Evolutionary conservation across 2,113 vertebrate species (phyloP).

Genomic region (Vimba vimba): DNA sequence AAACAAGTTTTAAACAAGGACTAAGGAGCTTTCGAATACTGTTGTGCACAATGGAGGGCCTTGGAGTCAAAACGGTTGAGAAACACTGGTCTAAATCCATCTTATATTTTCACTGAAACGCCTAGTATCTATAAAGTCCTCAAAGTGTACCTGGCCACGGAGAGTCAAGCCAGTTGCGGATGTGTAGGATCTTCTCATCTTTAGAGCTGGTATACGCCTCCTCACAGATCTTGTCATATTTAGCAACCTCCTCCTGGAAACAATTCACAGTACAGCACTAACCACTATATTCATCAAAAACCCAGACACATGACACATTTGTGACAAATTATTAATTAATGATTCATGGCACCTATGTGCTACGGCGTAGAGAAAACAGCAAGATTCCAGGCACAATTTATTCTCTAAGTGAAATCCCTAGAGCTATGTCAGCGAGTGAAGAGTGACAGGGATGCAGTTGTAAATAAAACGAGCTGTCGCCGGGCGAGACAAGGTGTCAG

Average conservation of each 20-base stretch:
- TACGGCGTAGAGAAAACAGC: conserved; percentile 46
- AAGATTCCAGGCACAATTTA: conserved; percentile 52
- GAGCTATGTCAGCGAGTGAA: conserved; percentile 53
- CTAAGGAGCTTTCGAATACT: background rate
- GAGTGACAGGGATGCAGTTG: conserved; percentile 57
- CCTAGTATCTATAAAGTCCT: background rate
- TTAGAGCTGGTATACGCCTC: conserved; percentile 89
- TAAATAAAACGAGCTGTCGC: conserved; percentile 62
- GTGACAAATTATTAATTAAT: conserved; percentile 56
- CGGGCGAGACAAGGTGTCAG: conserved; percentile 56
- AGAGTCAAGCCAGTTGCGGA: conserved; percentile 90
- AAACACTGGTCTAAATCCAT: background rate
- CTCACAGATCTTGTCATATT: conserved; percentile 92
- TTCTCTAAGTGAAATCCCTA: conserved; percentile 54
- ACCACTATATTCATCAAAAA: conserved; percentile 41
- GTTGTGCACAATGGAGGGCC: background rate
- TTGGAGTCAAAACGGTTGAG: background rate
- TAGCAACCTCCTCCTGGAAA: conserved; percentile 88
- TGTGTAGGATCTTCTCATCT: conserved; percentile 90
- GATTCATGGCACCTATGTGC: conserved; percentile 51
- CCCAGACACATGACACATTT: conserved; percentile 35
- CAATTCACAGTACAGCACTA: conserved; percentile 19
- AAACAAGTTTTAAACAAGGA: background rate
- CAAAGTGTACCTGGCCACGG: conserved; percentile 83
- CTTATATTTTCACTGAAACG: background rate